Evolutionary conservation across 1,140 invertebrate genomes (phyloP), one percentile per base, ranked within the genome.

Genomic region (Drosophila malerkotliana): DNA sequence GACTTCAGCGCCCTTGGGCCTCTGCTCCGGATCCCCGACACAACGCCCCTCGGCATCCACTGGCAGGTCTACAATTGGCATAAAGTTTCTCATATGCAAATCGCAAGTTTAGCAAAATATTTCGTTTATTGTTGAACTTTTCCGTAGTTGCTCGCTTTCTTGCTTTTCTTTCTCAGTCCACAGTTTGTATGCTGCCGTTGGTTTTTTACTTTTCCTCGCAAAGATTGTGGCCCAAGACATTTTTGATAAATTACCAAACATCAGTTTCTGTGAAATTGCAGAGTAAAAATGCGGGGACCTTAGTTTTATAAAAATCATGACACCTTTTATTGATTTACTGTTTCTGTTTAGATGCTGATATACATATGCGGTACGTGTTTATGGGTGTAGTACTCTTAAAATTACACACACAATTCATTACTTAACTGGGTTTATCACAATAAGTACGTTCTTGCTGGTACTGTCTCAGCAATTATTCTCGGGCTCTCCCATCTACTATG

Each of bases 121-220:
- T 87, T 87, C 83, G 83, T 87, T 87, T 87, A 87, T 87, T 87
- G 83, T 87, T 87, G 79, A 87, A 87, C 83, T 87, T 87, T 88
- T 88, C 79, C 75, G 80, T 81, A 85, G 81, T 84, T 80, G 66
- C 77, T 56, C 51, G 59, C 44, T 41, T 49, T 52, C 26, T 21
- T 37, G 53, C 39, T 45, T 48, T 39, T 21, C 10, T 14, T 26
- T 28, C 41, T 44, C 64, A 51, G 58, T 84, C 58, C 72, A 88
- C 83, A 88, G 81, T 74, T 66, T 71, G 63, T 57, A 69, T 60
- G 69, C 49, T 61, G 53, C 21, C 24, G 18, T 61, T 62, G 21
- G 57, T 60, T 60, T 58, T 34, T 77, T 71, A 34, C 32, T 9
- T 34, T 83, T 48, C 34, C 44, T 47, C 37, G 47, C 41, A 69